Base-by-base conservation (phyloP, 2,888 invertebrate species). In the Dione juno region DNA sequence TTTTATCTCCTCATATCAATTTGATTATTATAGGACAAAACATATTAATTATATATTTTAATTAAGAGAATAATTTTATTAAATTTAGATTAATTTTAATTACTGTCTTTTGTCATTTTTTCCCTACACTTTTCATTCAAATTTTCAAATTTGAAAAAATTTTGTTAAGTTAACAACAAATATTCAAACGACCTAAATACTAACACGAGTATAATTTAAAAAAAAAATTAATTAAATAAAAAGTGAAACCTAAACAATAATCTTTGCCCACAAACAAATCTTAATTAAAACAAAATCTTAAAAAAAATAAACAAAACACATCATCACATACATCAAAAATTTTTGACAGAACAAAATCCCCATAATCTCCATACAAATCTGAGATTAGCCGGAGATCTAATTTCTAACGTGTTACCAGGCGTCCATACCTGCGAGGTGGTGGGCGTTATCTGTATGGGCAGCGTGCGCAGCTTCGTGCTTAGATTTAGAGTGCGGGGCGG, bases 391-490 rank as follows among this genome's bases (percentile, higher is more conserved):
- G 74, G 73, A 81, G 80, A 79, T 88, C 86, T 89, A 87, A 87
- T 88, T 89, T 87, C 82, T 88, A 87, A 81, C 82, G 80, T 74
- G 77, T 77, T 89, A 91, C 90, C 82, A 90, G 89, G 89, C 78
- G 77, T 76, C 68, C 90, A 90, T 89, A 92, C 92, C 91, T 92
- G 91, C 75, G 91, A 88, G 79, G 91, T 87, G 79, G 91, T 89
- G 73, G 91, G 89, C 74, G 90, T 87, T 78, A 91, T 89, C 82
- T 92, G 91, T 81, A 91, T 86, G 73, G 91, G 91, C 84, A 91
- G 82, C 79, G 90, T 83, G 71, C 90, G 89, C 79, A 92, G 80
- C 84, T 91, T 91, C 74, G 91, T 90, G 83, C 90, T 91, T 67
- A 92, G 84, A 83, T 90, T 92, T 71, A 92, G 81, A 72, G 89